Percentiles rank a stretch among this genome's conserved stretches.
phyloP scores from a whole-genome alignment of 2,113 vertebrate genomes.

The Leptodactylus fuscus region DNA sequence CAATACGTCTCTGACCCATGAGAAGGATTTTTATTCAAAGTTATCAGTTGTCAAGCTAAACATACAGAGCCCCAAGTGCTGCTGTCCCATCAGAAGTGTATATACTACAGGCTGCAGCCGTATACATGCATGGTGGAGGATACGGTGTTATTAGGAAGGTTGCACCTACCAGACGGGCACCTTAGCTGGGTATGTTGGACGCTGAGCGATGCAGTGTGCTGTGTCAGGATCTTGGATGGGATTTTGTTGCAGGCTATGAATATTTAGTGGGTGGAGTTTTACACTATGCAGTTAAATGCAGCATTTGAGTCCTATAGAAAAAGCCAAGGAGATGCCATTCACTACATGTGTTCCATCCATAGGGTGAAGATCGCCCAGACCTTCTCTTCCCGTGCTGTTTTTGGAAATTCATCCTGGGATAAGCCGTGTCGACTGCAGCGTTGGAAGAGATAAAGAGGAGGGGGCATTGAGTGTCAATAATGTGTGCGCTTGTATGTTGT shows the following conservation, averaged over 20 bases:
- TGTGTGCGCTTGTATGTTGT: background rate
- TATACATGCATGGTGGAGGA: background rate
- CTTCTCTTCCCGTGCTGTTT: background rate
- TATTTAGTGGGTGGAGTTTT: conserved; percentile 57
- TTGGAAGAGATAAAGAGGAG: background rate
- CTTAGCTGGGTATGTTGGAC: conserved; percentile 1
- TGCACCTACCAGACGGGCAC: background rate
- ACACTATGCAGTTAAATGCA: conserved; percentile 49
- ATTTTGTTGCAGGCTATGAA: conserved; percentile 45
- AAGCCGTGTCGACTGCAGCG: background rate
- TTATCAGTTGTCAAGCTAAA: background rate
- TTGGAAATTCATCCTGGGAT: background rate
- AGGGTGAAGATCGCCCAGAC: background rate
- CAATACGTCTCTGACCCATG: background rate
- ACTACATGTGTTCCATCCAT: background rate
- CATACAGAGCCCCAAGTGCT: background rate
- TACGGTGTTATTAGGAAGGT: background rate
- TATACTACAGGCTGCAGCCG: background rate
- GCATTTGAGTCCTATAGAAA: conserved; percentile 24
- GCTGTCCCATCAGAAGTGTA: background rate
- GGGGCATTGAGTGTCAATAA: background rate
- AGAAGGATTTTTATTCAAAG: background rate
- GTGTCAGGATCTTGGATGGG: conserved; percentile 41
- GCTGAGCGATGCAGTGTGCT: conserved; percentile 52
- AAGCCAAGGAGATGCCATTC: background rate